A percentile compares a stretch with the other conserved stretches of the same genome.
Evolutionary conservation across 2,797 vertebrate genomes (phyloP).

Genomic region (Knipowitschia caucasica): DNA sequence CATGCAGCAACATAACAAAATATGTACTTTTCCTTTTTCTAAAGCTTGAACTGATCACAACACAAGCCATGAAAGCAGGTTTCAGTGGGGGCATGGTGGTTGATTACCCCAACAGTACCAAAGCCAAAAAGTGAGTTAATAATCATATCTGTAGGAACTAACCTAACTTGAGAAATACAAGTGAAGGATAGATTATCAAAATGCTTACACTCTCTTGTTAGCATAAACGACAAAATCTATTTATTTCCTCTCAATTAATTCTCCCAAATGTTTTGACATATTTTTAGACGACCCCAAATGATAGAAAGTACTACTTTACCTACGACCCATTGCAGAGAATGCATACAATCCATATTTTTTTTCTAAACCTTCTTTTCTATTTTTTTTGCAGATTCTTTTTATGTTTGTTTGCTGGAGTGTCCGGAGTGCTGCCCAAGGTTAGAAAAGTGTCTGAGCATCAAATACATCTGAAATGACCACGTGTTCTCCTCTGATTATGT

Average conservation of each 20-base stretch:
- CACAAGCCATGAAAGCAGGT: constrained; percentile 91
- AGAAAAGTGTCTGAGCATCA: constrained; percentile 20
- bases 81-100: constrained; percentile 95
- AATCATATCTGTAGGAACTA: too few relatives aligned
- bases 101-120: constrained; percentile 95
- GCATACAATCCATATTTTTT: constrained; percentile 9
- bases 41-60: constrained; percentile 91
- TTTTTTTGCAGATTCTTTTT: constrained; percentile 86
- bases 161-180: too few relatives aligned
- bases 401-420: constrained; percentile 87
- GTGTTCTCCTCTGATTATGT: neutral
- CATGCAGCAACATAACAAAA: neutral
- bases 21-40: constrained; percentile 10
- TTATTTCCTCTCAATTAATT: too few relatives aligned
- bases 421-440: constrained; percentile 85
- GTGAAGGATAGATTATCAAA: too few relatives aligned
- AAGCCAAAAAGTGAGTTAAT: constrained; percentile 97
- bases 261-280: too few relatives aligned
- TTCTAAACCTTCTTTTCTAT: neutral
- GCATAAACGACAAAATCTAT: too few relatives aligned
- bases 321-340: too few relatives aligned
- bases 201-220: too few relatives aligned
- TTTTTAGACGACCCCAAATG: too few relatives aligned
- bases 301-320: too few relatives aligned
- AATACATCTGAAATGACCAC: neutral